Conservation (phyloP, 1,140 invertebrate genomes). For the Atopsyche davidsoni region DNA sequence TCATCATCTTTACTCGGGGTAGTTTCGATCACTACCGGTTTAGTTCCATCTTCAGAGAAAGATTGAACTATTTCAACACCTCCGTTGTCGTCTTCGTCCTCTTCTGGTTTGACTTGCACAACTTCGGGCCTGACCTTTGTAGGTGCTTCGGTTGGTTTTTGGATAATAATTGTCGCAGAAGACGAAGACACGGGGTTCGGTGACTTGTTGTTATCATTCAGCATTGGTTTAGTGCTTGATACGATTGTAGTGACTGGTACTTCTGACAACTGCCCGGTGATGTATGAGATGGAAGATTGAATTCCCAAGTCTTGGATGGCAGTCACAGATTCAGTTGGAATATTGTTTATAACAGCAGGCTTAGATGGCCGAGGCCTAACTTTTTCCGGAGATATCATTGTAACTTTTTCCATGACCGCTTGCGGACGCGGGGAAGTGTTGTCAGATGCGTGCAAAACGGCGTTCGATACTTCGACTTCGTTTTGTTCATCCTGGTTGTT, state of each 20-base stretch:
- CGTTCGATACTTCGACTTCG: conserved; percentile 19
- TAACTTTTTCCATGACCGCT: conserved; percentile 23
- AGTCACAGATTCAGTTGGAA: conserved; percentile 29
- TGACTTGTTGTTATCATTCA: conserved; percentile 41
- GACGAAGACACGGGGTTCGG: conserved; percentile 32
- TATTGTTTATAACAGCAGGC: background rate
- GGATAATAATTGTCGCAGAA: conserved; percentile 2
- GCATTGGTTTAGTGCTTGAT: conserved; percentile 33
- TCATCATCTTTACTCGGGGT: conserved; percentile 1
- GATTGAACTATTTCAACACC: conserved; percentile 42
- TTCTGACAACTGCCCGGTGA: conserved; percentile 44
- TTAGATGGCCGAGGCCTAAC: conserved; percentile 12
- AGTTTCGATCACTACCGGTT: conserved; percentile 33
- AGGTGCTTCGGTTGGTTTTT: conserved; percentile 8
- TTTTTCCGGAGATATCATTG: conserved; percentile 12
- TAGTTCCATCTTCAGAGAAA: conserved; percentile 40
- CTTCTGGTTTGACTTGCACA: conserved; percentile 11
- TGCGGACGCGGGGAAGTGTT: conserved; percentile 2
- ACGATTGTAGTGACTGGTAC: conserved; percentile 42
- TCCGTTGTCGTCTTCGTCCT: conserved; percentile 42
- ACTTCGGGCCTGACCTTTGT: conserved; percentile 1
- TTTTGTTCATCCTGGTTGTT: conserved; percentile 29
- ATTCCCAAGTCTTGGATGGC: conserved; percentile 43
- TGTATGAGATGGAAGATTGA: conserved; percentile 46
- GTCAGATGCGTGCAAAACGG: conserved; percentile 12